Base-by-base conservation (phyloP, 2,797 vertebrate species). In the Nothura maculosa region DNA sequence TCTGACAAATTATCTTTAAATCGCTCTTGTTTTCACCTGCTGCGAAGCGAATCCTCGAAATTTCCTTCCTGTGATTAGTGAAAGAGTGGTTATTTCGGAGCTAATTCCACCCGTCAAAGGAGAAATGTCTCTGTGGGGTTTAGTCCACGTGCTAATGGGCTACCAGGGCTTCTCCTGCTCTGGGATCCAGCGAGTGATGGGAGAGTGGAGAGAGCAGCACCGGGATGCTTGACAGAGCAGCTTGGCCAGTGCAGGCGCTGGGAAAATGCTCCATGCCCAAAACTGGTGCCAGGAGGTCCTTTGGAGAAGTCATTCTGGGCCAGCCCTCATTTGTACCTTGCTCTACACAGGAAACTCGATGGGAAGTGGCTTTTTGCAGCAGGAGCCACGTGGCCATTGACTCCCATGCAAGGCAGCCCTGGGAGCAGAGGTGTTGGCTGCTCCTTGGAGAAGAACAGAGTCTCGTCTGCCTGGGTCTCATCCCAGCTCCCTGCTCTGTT, bases 401-500 rank as follows among this genome's bases (percentile, higher is more conserved):
- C 52, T 30, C 27, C 50, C 27, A 6, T 28, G 50, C 50, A 52
- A 52, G 19, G 14, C 50, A 9, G 52, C 14, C 50, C 5, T 1
- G 0, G 0, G 47, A 50, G 9, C 55, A 89, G 75, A 73, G 83
- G 62, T 21, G 36, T 43, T 70, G 3, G 0, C 40, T 27, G 18
- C 5, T 27, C 79, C 86, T 45, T 81, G 0, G 0, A 19, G 69
- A 84, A 27, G 27, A 8, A 4, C 27, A 12, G 6, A 15, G 28
- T 87, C 76, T 12, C 58, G 63, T 25, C 66, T 58, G 92, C 80
- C 90, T 95, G 92, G 74, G 70, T 83, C 81, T 88, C 45, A 47
- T 90, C 85, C 75, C 80, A 85, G 75, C 32, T 83, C 28, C 75
- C 66, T 34, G 50, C 89, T 94, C 87, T 95, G 87, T 93, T 96